Percentiles rank a stretch among this genome's conserved stretches.
Evolutionary conservation across 2,888 invertebrate species (phyloP).

Genomic region (Rapana venosa): DNA sequence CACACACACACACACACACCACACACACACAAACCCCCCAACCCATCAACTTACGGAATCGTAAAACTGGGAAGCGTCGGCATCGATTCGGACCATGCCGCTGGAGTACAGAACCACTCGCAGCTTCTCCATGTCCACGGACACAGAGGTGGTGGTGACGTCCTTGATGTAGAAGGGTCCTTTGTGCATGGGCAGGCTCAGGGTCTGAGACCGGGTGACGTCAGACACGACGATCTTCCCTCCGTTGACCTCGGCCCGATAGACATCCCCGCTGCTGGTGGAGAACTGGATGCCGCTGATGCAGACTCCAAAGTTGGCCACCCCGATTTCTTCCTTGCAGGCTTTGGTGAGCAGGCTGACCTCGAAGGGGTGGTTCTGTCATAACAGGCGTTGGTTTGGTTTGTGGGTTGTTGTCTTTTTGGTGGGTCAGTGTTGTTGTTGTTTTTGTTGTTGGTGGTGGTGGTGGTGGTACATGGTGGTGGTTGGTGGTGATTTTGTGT

Average conservation of each 20-base stretch:
- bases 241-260: not conserved
- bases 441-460: no score
- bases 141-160: not conserved
- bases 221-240: conserved; percentile 18
- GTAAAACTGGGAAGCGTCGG: conserved; percentile 28
- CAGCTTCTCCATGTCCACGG: conserved; percentile 34
- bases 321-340: not conserved
- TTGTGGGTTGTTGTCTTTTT: no score
- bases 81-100: conserved; percentile 21
- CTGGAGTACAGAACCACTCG: conserved; percentile 37
- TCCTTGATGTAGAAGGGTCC: conserved; percentile 27
- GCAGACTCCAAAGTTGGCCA: not conserved
- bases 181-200: not conserved
- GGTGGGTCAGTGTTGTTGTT: no score
- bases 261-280: not conserved
- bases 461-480: no score
- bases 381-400: not conserved
- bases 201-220: not conserved
- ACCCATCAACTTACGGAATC: conserved; percentile 23
- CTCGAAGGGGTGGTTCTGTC: not conserved
- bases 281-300: not conserved
- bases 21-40: not conserved
- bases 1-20: no score
- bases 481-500: no score
- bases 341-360: not conserved